phyloP scores from a whole-genome alignment of 2,113 vertebrate genomes.

The Gasterosteus nipponicus region DNA sequence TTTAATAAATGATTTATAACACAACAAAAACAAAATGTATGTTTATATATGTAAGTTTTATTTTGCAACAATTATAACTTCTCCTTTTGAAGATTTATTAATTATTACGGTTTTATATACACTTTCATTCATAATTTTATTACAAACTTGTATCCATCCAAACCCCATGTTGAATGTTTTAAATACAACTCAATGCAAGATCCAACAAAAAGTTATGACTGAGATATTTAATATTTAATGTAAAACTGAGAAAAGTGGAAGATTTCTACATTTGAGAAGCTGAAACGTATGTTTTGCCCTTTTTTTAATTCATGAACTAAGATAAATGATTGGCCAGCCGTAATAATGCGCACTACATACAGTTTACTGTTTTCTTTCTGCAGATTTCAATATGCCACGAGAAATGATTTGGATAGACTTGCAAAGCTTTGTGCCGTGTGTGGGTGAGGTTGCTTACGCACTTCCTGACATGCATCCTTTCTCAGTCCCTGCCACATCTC shows the following conservation, averaged over 20 bases:
- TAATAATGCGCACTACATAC: background rate
- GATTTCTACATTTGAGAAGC: background rate
- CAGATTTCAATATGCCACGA: background rate
- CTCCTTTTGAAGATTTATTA: background rate
- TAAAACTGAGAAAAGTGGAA: background rate
- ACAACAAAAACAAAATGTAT: background rate
- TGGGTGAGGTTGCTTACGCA: slow-evolving; percentile 27
- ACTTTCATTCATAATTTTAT: background rate
- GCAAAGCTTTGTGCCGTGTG: slow-evolving; percentile 16
- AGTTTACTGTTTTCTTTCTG: background rate
- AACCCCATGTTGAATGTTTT: background rate
- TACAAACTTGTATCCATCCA: background rate
- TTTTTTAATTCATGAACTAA: background rate
- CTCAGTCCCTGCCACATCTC: slow-evolving; percentile 30
- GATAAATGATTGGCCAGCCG: background rate
- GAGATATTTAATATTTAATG: background rate
- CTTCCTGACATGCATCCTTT: slow-evolving; percentile 7
- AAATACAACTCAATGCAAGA: background rate
- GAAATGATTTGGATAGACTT: background rate
- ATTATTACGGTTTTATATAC: background rate
- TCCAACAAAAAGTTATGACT: background rate
- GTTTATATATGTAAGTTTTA: too few species aligned
- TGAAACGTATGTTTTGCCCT: background rate
- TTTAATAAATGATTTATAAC: background rate
- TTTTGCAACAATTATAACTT: background rate